Evolutionary conservation across 2,797 vertebrate species (phyloP), one percentile per base, ranked within the genome.

Genomic region (Poeciliopsis presidionis): DNA sequence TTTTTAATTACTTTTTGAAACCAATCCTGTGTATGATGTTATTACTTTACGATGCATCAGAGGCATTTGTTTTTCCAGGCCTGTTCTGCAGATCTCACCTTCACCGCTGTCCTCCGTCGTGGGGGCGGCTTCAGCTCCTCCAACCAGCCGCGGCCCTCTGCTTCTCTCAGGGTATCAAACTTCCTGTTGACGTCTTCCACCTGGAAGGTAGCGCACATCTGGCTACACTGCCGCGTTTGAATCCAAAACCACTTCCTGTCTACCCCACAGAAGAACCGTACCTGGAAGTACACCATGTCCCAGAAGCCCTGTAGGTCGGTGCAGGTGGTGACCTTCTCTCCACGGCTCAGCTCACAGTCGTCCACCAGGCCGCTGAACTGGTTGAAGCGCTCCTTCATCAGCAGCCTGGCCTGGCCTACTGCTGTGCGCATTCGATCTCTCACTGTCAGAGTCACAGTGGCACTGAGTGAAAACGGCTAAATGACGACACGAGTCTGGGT

Each of bases 251-350:
- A 20, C 8, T 1, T 22, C 12, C 25, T 25, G 22, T n/a, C 8
- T 30, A 2, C 41, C 14, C 65, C 1, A n/a, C 8, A 25, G 18
- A 36, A 45, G 20, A 22, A 0, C 22, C 91, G 20, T 77, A 97
- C 98, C 96, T 99, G 98, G 92, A 95, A 98, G 89, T 94, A 96
- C 76, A 99, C 90, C 98, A 99, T 99, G 86, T 99, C 98, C 98
- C 98, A 99, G 92, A 99, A 99, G 30, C 98, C 98, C 90, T 98
- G 97, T 81, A 99, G 91, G 88, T 99, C 98, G 0, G 92, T 93
- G 82, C 96, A 97, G 0, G 94, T 97, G 0, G 96, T 97, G 89
- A 97, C 90, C 88, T 97, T 99, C 90, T 97, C 96, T 12, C 98
- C 97, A 4, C 87, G 87, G 73, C 95, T 93, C 59, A 98, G 95